These are phyloP conservation scores for Salmo trutta DNA, from an alignment of 2,797 vertebrate genomes.

Conservation along the genomic window DNA sequence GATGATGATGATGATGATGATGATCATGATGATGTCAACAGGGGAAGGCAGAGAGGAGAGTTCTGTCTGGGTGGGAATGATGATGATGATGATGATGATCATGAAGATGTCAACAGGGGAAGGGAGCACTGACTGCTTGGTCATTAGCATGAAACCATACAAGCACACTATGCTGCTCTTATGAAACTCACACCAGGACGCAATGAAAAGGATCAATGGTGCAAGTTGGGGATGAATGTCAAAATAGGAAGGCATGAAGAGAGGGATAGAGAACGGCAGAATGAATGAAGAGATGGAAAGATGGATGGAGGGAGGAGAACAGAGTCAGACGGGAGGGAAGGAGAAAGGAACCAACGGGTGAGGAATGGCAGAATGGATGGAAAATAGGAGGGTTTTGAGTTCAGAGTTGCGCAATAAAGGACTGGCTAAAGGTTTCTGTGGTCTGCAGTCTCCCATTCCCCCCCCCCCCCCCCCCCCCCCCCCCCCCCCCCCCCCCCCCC, in stretches of 20 bases:
- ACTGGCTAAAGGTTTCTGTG: slow-evolving; percentile 36
- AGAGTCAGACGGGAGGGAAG: background rate
- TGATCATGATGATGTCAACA: background rate
- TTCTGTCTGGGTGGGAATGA: background rate
- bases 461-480: too few relatives aligned
- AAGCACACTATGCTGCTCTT: background rate
- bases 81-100: background rate
- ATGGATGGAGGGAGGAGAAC: background rate
- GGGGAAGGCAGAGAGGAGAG: too few relatives aligned
- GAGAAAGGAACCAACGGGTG: slow-evolving; percentile 12
- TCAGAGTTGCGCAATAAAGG: slow-evolving; percentile 37
- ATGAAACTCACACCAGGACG: background rate
- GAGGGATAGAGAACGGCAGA: background rate
- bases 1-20: background rate
- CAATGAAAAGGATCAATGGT: background rate
- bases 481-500: too few relatives aligned
- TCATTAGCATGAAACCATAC: background rate
- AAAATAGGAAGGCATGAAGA: too few relatives aligned
- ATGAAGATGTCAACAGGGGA: background rate
- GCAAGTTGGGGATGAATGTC: background rate
- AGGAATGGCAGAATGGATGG: slow-evolving; percentile 18
- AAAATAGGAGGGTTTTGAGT: slow-evolving; percentile 19
- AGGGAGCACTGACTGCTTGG: background rate
- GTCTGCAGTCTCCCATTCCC: slow-evolving; percentile 15
- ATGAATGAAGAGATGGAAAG: background rate